phyloP scores from a whole-genome alignment of 2,113 vertebrate species.

The Fregetta grallaria region DNA sequence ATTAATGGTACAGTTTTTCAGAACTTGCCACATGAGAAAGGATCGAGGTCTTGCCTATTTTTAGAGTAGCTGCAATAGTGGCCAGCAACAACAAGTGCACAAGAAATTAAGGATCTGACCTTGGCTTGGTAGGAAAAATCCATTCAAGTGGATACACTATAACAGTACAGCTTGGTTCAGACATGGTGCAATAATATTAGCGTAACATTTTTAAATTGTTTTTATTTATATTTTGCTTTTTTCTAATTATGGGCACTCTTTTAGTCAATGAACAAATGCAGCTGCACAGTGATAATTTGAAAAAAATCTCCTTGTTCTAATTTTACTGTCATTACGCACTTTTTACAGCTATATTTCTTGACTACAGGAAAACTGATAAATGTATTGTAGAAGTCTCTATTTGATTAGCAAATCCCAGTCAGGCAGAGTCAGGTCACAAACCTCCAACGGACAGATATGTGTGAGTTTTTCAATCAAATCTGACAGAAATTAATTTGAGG shows the following conservation, averaged over 20 bases:
- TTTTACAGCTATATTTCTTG: constrained; percentile 29
- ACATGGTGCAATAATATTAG: background rate
- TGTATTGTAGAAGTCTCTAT: constrained; percentile 27
- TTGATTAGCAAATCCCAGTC: constrained; percentile 64
- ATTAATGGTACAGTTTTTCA: background rate
- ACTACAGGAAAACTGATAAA: constrained; percentile 17
- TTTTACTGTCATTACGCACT: background rate
- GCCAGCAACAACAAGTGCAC: background rate
- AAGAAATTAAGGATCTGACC: background rate
- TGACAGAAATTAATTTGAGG: constrained; percentile 71
- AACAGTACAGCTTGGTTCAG: background rate
- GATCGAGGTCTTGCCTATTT: background rate
- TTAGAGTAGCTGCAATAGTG: background rate
- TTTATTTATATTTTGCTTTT: background rate
- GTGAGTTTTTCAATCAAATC: constrained; percentile 63
- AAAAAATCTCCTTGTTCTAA: background rate
- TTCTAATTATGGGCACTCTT: background rate
- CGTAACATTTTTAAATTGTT: background rate
- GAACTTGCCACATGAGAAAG: background rate
- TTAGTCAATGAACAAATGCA: background rate
- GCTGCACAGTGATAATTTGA: background rate
- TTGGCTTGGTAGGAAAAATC: background rate
- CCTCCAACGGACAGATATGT: constrained; percentile 54
- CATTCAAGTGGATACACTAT: background rate
- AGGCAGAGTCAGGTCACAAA: constrained; percentile 48